Base-by-base conservation (phyloP, 2,797 vertebrate genomes). In the Antrozous pallidus region DNA sequence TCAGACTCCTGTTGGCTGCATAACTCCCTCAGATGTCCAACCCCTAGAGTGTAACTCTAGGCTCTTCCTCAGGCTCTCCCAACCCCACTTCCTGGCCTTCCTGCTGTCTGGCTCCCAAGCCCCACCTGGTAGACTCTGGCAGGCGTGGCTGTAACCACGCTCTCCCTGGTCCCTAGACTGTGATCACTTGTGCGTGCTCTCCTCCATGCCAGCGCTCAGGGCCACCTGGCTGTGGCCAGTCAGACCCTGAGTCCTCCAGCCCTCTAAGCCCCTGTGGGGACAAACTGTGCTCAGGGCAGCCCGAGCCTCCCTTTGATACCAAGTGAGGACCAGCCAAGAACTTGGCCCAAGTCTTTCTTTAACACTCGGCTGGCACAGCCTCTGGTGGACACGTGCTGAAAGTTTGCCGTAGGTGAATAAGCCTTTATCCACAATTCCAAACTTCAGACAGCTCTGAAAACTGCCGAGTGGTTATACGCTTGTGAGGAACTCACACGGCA, bases 181-280 rank as follows among this genome's bases (percentile, higher is more conserved):
- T 45, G 17, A 61, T 49, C 12, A 1, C 16, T n/a, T 16, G n/a
- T 0, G 0, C 0, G 0, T 22, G 0, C 45, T 74, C 54, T 75
- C 13, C 24, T 36, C 3, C 7, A 1, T 6, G 24, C 70, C n/a
- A 51, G 36, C 14, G 28, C 51, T 74, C 67, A 10, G 40, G 70
- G 28, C n/a, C 12, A 1, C 13, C 65, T 58, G 67, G 40, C 22
- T 58, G 22, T 6, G 5, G 47, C 63, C 73, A 38, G 22, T 56
- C 28, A 56, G 69, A 87, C 8, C 45, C 61, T 2, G 8, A 45
- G 40, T 69, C 80, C 28, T 11, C 26, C 1, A 1, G 70, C 18
- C 13, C 1, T 13, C 33, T 49, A 36, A 82, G 70, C 11, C 78
- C 51, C 63, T 20, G 3, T 20, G 63, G 24, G 51, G 49, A 33